Evolutionary conservation across 2,113 vertebrate genomes (phyloP), one percentile per base, ranked within the genome.

Genomic region (Triplophysa siluroides): DNA sequence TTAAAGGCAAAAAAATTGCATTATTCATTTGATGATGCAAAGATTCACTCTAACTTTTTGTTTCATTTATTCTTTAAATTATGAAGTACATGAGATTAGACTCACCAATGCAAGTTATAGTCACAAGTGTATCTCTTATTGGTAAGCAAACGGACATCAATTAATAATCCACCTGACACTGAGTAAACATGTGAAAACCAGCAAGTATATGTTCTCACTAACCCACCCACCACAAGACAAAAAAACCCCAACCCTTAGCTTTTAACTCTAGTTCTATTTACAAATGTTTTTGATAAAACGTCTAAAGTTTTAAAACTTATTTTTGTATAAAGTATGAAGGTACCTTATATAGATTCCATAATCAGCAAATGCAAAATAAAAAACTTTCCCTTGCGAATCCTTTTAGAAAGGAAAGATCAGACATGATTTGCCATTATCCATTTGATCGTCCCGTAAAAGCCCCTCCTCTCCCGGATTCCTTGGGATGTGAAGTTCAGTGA

Each of bases 401-500:
- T 54, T 76, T 50, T 23, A 63, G 23, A 58, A 19, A 41, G 29
- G 63, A 50, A 4, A 41, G 61, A 60, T 65, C 21, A 56, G 24
- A 67, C n/a, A 60, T 47, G 77, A 69, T 60, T 41, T 29, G 56
- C n/a, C 41, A 71, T 68, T 29, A 16, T 70, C 41, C 43, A 26
- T 56, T 54, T 74, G 54, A 29, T 76, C 38, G 29, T 66, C 52
- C 41, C 29, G 58, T 47, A 33, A 81, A 67, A 74, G 76, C 50
- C 13, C 69, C 47, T 60, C 63, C 76, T 78, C 79, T 60, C 45
- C 24, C 56, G 21, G 79, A 38, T 45, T 67, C 72, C 62, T 73
- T n/a, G 60, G 78, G 61, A 54, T 56, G 79, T 66, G 76, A 70
- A 74, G 63, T 79, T 65, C 75, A 54, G 0, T 76, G 69, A 74